Evolutionary conservation across 1,140 invertebrate species (phyloP), one percentile per base, ranked within the genome.

Genomic region (Trichonephila clavipes): DNA sequence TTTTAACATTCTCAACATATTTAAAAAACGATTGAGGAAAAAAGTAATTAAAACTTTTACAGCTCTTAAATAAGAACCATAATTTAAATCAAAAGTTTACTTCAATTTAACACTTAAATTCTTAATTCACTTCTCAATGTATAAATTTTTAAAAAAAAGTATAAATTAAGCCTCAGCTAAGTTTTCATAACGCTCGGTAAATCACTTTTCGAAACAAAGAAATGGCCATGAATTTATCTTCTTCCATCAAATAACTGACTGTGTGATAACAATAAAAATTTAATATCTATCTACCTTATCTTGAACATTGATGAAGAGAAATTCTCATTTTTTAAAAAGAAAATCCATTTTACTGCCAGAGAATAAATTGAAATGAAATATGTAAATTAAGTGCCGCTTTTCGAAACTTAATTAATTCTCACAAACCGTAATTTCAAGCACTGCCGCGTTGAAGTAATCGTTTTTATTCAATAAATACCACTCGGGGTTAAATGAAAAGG

Each of bases 341-440:
- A 77, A 77, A 34, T 34, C 18, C 40, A 77, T 34, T 77, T 77
- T 77, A 77, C 34, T 34, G 18, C 18, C 24, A 16, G 14, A 77
- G 28, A 77, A 77, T 77, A 77, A 77, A 18, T 77, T 40, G 18
- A 16, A 6, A 28, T 28, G 72, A 40, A 77, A 77, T 77, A 77
- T 28, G 28, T 77, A 19, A 77, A 40, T 77, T 16, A 77, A 77
- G 72, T 7, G 14, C 34, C 0, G 16, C 18, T 28, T 16, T 18
- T 77, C 34, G 34, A 16, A 77, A 77, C 34, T 77, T 77, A 77
- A 77, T 77, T 77, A 77, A 77, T 77, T 77, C 6, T 18, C 14
- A 14, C 72, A 77, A 77, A 77, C 72, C 24, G 28, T 77, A 77
- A 40, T 77, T 77, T 77, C 72, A 77, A 77, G 72, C 28, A 77